A percentile compares a stretch with the other conserved stretches of the same genome.
Conservation (phyloP, 2,888 invertebrate genomes). For the Drosophila merina region DNA sequence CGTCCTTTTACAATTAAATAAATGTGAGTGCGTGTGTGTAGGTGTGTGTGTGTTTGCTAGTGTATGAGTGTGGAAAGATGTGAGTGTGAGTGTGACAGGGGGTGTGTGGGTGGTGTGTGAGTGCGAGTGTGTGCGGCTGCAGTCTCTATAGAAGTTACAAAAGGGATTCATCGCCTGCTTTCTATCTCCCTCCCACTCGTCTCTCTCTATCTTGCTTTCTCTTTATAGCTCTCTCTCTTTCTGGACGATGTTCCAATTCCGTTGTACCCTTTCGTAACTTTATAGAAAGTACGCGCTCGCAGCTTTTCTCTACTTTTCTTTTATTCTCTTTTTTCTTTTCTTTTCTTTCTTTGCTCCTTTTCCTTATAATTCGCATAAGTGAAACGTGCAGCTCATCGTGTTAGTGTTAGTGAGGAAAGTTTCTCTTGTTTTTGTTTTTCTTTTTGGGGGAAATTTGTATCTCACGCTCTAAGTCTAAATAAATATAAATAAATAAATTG, state of each 20-base stretch:
- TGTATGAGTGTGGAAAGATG: constrained; percentile 29
- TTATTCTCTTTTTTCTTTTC: constrained; percentile 2
- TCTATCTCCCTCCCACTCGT: constrained; percentile 14
- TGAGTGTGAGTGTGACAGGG: constrained; percentile 21
- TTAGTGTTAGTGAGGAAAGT: constrained; percentile 13
- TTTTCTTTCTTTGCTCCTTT: constrained; percentile 1
- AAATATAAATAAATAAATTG: constrained; percentile 80
- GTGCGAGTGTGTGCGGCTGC: constrained; percentile 62
- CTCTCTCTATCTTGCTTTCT: neutral
- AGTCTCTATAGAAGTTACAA: constrained; percentile 83
- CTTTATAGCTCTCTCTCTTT: neutral
- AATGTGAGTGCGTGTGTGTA: constrained; percentile 55
- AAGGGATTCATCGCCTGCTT: constrained; percentile 56
- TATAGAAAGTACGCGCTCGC: constrained; percentile 82
- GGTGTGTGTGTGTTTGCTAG: constrained; percentile 16
- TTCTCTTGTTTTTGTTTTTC: constrained; percentile 26
- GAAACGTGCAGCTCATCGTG: constrained; percentile 21
- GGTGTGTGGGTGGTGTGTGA: constrained; percentile 26
- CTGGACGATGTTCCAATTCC: constrained; percentile 25
- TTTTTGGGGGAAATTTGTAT: constrained; percentile 49
- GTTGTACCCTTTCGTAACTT: constrained; percentile 76
- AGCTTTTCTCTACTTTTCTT: constrained; percentile 41
- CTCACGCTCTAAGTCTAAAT: constrained; percentile 77
- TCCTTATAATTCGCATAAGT: constrained; percentile 30
- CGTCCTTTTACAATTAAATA: constrained; percentile 64